These are phyloP conservation scores for Chloroclystis v-ata DNA, from an alignment of 2,888 invertebrate genomes.

Conservation along the genomic window DNA sequence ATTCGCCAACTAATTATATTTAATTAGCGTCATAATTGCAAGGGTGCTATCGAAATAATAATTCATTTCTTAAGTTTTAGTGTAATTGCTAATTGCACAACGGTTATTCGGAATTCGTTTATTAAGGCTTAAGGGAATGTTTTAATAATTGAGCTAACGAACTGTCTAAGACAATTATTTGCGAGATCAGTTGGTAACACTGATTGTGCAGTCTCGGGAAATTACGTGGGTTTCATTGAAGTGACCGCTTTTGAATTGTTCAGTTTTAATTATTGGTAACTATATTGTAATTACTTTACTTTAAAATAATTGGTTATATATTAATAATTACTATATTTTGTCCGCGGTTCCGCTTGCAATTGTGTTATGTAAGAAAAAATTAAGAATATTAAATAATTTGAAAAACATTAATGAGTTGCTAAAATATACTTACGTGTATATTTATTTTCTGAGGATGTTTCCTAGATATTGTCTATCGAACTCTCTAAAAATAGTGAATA, in stretches of 20 bases:
- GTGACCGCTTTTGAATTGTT: not conserved
- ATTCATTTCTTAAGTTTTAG: conserved; percentile 18
- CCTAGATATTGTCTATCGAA: too few species aligned
- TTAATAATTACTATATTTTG: too few species aligned
- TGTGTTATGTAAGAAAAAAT: too few species aligned
- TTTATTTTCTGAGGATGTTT: too few species aligned
- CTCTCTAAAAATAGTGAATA: too few species aligned
- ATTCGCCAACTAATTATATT: conserved; percentile 57
- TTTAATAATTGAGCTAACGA: not conserved
- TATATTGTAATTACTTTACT: too few species aligned
- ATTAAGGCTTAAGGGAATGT: not conserved
- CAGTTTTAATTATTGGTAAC: too few species aligned
- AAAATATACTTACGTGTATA: too few species aligned
- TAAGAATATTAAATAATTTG: too few species aligned
- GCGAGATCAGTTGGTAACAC: not conserved
- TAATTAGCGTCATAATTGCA: conserved; percentile 40
- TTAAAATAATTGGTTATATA: too few species aligned
- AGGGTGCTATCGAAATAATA: conserved; percentile 29
- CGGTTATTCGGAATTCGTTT: conserved; percentile 1
- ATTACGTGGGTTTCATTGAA: not conserved
- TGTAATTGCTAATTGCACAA: conserved; percentile 13
- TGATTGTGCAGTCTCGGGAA: not conserved
- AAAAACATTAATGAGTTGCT: too few species aligned
- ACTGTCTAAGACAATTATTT: not conserved
- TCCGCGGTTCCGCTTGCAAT: too few species aligned